A percentile compares a stretch with the other conserved stretches of the same genome.
Evolutionary conservation across 2,113 vertebrate genomes (phyloP).

Genomic region (Alces alces): DNA sequence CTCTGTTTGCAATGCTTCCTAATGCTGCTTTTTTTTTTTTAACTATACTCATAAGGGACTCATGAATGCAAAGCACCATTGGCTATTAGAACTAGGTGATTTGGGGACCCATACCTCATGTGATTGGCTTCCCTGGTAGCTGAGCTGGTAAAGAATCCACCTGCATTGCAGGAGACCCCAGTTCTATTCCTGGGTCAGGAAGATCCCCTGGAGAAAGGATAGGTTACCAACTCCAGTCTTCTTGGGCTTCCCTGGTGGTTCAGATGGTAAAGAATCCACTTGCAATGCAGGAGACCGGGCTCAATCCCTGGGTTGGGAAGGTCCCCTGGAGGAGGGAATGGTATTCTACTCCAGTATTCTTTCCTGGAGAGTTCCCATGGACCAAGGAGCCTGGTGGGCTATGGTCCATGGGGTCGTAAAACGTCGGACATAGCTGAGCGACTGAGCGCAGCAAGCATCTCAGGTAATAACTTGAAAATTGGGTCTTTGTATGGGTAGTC

Average conservation of each 20-base stretch:
- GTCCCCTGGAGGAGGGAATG: not conserved
- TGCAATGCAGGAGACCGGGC: not conserved
- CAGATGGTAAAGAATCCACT: not conserved
- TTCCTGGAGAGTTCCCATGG: not conserved
- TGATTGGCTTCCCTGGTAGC: not conserved
- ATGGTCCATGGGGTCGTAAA: accelerated
- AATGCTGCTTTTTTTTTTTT: not conserved
- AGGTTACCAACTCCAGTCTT: not conserved
- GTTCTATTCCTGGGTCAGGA: not conserved
- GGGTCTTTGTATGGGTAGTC: not conserved
- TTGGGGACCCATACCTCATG: not conserved
- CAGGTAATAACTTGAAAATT: not conserved
- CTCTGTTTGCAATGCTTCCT: not conserved
- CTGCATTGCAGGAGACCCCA: not conserved
- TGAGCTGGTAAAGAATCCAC: not conserved
- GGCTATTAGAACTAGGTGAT: not conserved
- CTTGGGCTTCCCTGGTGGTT: not conserved
- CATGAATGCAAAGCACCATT: not conserved
- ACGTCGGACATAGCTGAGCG: not conserved
- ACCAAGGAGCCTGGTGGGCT: not conserved
- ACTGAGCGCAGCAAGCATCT: not conserved
- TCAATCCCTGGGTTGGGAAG: not conserved
- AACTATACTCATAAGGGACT: not conserved
- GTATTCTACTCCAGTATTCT: not conserved
- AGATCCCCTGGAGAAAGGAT: not conserved